Evolutionary conservation across 2,797 vertebrate species (phyloP).

Genomic region (Peromyscus aztecus): DNA sequence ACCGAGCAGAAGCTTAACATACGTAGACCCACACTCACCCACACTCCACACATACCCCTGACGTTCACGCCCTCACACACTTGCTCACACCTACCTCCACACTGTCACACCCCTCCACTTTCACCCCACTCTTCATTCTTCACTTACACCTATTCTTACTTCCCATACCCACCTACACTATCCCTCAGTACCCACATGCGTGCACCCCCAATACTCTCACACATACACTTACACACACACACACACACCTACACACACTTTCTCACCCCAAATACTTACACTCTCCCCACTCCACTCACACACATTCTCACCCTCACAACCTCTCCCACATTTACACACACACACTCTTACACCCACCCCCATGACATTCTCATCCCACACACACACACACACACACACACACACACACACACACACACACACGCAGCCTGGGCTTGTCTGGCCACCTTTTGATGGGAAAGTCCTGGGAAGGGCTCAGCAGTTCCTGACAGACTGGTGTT

Average conservation of each 20-base stretch:
- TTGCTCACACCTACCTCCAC: not conserved
- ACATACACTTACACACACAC: not conserved
- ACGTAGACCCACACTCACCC: not conserved
- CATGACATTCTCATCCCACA: not conserved
- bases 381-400: no score
- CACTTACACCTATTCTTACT: not conserved
- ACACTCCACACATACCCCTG: not conserved
- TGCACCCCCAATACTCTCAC: not conserved
- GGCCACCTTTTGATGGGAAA: constrained; percentile 24
- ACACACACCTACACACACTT: no score
- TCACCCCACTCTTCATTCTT: not conserved
- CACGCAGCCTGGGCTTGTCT: not conserved
- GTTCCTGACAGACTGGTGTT: constrained; percentile 82
- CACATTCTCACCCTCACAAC: not conserved
- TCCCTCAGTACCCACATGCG: not conserved
- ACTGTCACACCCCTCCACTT: not conserved
- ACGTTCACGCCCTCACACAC: not conserved
- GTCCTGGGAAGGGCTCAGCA: constrained; percentile 27
- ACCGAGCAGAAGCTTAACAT: not conserved
- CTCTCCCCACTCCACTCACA: no score
- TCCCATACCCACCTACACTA: not conserved
- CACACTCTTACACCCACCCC: not conserved
- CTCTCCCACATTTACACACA: no score
- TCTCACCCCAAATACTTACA: not conserved
- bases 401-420: no score